Conservation (phyloP, 1,140 invertebrate genomes). For the Drosophila ficusphila region DNA sequence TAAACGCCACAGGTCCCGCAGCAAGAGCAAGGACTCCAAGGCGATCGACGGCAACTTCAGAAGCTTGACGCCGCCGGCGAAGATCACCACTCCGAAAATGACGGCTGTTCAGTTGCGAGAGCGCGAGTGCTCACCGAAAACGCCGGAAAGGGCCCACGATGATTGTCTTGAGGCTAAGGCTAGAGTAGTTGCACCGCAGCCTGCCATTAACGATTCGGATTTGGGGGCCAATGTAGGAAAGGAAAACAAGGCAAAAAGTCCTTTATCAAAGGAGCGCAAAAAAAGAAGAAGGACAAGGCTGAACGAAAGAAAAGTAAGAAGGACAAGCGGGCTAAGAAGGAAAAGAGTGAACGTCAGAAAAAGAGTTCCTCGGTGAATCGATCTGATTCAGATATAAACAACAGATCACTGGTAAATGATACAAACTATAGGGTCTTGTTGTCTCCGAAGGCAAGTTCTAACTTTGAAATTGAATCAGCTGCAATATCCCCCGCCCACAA, state of each 20-base stretch:
- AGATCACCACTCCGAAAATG: constrained; percentile 34
- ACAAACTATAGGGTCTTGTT: not conserved
- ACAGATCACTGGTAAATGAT: constrained; percentile 5
- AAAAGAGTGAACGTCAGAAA: constrained; percentile 37
- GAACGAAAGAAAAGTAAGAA: constrained; percentile 70
- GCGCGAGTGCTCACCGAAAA: constrained; percentile 48
- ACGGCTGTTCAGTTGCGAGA: constrained; percentile 13
- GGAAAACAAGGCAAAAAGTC: constrained; percentile 52
- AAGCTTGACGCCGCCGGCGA: constrained; percentile 64
- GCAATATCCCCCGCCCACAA: constrained; percentile 11
- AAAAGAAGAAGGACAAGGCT: constrained; percentile 80
- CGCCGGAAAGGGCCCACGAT: constrained; percentile 41
- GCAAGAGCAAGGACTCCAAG: constrained; percentile 41
- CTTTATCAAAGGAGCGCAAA: constrained; percentile 85
- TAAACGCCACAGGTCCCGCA: constrained; percentile 51
- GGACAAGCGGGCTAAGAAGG: constrained; percentile 83
- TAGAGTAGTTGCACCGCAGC: not conserved
- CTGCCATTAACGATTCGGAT: constrained; percentile 11
- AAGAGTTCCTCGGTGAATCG: constrained; percentile 41
- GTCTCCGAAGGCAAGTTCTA: not conserved
- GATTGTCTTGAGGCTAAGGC: constrained; percentile 3
- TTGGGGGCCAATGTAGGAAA: constrained; percentile 34
- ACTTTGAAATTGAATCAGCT: constrained; percentile 16
- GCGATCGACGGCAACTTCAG: constrained; percentile 26
- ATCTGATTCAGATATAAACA: constrained; percentile 30